Conservation (phyloP, 2,113 vertebrate species). For the Actinemys pallida region DNA sequence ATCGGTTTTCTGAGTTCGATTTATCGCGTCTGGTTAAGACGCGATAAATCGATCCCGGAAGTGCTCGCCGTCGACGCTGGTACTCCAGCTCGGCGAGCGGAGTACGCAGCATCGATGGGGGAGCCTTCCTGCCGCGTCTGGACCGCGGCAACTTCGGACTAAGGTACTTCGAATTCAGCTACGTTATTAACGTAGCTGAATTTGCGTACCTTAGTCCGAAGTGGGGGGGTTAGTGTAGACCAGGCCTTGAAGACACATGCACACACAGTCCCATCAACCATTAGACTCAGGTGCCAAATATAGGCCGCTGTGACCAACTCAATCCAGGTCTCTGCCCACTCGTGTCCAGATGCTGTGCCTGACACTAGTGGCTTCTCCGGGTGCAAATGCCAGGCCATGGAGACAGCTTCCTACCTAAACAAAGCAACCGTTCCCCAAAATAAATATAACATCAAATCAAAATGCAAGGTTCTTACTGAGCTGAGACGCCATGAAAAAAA, state of each 20-base stretch:
- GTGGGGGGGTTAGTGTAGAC: too few species aligned
- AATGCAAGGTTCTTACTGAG: fast-evolving
- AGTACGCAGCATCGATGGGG: too few species aligned
- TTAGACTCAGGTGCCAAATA: fast-evolving
- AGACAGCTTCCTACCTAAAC: background rate
- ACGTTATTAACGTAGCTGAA: too few species aligned
- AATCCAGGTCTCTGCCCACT: background rate
- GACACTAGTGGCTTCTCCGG: background rate
- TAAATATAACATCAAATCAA: background rate
- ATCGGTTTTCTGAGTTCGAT: too few species aligned
- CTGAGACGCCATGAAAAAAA: background rate
- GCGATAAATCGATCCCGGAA: too few species aligned
- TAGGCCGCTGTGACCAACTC: background rate
- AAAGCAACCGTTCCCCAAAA: background rate
- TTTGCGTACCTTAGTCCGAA: too few species aligned
- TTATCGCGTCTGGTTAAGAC: too few species aligned
- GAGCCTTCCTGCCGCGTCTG: too few species aligned
- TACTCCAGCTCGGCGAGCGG: too few species aligned
- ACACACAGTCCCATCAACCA: fast-evolving
- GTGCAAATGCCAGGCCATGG: background rate
- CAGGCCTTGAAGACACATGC: background rate
- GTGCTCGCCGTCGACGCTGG: too few species aligned
- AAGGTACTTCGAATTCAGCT: too few species aligned
- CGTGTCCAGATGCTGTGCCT: background rate
- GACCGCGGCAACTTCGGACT: too few species aligned